A percentile compares a stretch with the other conserved stretches of the same genome.
Evolutionary conservation across 2,888 invertebrate genomes (phyloP).

Genomic region (Stictocephala bisonia): DNA sequence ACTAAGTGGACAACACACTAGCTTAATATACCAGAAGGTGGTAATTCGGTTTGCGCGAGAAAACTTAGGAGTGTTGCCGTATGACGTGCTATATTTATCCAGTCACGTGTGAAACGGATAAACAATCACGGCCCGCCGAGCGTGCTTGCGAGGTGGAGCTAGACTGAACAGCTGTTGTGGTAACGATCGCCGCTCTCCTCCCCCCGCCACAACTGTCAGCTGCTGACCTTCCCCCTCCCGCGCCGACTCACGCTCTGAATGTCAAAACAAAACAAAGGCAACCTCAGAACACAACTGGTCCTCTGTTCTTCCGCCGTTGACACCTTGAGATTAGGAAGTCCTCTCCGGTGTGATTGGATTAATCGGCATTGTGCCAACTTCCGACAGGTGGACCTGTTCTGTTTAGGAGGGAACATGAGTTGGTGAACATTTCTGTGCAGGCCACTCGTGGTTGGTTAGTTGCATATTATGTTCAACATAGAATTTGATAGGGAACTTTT

Average conservation of each 20-base stretch:
- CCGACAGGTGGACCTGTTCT: no score
- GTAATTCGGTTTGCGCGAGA: constrained; percentile 33
- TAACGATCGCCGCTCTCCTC: constrained; percentile 27
- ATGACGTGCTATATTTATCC: constrained; percentile 39
- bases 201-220: neutral
- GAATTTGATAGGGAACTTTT: no score
- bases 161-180: constrained; percentile 35
- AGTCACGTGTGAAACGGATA: constrained; percentile 38
- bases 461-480: no score
- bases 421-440: no score
- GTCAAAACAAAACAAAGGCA: constrained; percentile 22
- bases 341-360: no score
- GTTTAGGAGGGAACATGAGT: no score
- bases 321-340: no score
- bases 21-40: neutral
- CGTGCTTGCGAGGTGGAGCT: constrained; percentile 1
- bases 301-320: no score
- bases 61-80: constrained; percentile 19
- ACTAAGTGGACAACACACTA: neutral
- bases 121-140: constrained; percentile 21
- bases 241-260: neutral
- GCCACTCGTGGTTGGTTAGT: no score
- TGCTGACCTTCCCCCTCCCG: neutral
- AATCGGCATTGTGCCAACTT: no score
- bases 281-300: no score